phyloP scores from a whole-genome alignment of 2,113 vertebrate genomes.

The Neotoma lepida region DNA sequence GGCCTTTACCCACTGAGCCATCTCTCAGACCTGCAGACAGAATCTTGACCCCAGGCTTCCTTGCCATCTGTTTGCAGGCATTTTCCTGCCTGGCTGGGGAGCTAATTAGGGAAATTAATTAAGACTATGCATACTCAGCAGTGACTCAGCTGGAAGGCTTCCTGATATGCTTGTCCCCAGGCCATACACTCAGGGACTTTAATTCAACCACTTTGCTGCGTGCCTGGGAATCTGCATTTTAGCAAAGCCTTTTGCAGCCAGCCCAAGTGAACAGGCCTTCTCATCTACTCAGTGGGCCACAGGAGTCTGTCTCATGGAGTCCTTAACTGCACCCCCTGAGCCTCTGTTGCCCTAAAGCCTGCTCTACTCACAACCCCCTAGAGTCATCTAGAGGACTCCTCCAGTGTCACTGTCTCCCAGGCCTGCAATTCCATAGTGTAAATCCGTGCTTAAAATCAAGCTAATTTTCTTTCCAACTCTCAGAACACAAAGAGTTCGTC shows the following conservation, averaged over 20 bases:
- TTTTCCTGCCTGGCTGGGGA: background rate
- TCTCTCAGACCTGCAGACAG: background rate
- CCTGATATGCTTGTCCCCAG: background rate
- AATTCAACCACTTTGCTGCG: background rate
- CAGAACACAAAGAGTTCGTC: constrained; percentile 57
- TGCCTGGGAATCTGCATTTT: constrained; percentile 9
- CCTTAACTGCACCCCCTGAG: too few relatives aligned
- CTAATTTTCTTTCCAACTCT: constrained; percentile 56
- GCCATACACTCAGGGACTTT: background rate
- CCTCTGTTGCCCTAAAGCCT: background rate
- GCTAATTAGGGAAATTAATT: background rate
- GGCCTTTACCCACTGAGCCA: background rate
- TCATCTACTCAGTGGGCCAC: background rate
- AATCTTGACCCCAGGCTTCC: background rate
- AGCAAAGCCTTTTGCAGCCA: background rate
- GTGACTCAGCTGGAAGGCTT: background rate
- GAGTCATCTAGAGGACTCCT: background rate
- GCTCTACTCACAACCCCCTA: background rate
- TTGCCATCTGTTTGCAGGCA: background rate
- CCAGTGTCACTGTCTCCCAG: background rate
- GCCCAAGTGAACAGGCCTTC: background rate
- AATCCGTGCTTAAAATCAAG: constrained; percentile 28
- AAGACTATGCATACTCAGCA: background rate
- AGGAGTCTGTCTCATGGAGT: background rate
- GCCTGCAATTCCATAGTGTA: background rate